A percentile compares a stretch with the other conserved stretches of the same genome.
These are phyloP conservation scores for Anisognathus igniventris DNA, from an alignment of 2,797 vertebrate genomes.

Conservation along the genomic window DNA sequence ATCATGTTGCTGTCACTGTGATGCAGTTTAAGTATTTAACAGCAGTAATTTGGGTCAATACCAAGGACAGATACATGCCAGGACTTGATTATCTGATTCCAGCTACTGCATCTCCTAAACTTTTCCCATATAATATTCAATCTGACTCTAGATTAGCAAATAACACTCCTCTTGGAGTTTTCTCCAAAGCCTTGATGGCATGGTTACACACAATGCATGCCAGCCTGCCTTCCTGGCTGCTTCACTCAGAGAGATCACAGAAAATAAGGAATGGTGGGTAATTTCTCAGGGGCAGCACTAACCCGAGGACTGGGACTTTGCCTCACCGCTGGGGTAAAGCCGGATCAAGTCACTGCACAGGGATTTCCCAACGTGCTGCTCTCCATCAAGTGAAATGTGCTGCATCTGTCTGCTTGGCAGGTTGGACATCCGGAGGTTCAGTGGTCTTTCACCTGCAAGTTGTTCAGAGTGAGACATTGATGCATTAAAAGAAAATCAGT, in stretches of 20 bases:
- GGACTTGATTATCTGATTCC: not conserved
- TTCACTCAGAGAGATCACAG: not conserved
- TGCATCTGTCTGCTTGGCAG: slow-evolving; percentile 72
- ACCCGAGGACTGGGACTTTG: slow-evolving; percentile 86
- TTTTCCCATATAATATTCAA: not conserved
- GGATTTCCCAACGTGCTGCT: slow-evolving; percentile 85
- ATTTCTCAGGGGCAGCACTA: not conserved
- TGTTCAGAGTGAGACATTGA: not conserved
- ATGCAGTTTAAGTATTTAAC: not conserved
- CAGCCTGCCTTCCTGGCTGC: not conserved
- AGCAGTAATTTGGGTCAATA: not conserved
- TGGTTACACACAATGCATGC: not conserved
- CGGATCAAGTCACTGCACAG: slow-evolving; percentile 89
- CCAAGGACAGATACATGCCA: not conserved
- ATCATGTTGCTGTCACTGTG: not conserved
- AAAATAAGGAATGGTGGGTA: not conserved
- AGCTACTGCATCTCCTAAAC: not conserved
- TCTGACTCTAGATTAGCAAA: not conserved
- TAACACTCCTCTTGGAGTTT: not conserved
- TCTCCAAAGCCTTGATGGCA: not conserved
- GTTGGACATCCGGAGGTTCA: slow-evolving; percentile 88
- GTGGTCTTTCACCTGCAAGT: slow-evolving; percentile 85
- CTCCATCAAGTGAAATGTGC: slow-evolving; percentile 79
- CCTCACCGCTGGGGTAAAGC: slow-evolving; percentile 82
- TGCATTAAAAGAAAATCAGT: not conserved